These are phyloP conservation scores for Tetragonisca angustula DNA, from an alignment of 2,888 invertebrate species.

Conservation along the genomic window DNA sequence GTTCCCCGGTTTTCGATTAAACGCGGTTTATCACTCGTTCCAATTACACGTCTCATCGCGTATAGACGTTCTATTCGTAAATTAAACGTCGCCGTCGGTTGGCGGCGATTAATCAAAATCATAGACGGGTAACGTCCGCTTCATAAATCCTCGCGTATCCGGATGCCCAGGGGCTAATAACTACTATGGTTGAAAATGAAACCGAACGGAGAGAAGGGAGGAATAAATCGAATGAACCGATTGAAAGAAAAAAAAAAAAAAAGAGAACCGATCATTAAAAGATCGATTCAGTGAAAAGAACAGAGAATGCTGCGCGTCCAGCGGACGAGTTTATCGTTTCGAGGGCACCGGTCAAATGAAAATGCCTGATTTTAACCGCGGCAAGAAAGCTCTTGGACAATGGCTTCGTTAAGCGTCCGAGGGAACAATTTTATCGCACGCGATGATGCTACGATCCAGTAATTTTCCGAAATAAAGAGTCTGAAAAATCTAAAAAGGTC, in stretches of 20 bases:
- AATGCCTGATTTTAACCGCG: constrained; percentile 4
- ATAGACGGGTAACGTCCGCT: neutral
- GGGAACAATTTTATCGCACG: neutral
- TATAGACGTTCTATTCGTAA: constrained; percentile 11
- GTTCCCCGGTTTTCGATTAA: neutral
- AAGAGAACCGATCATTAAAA: neutral
- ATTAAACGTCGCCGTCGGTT: constrained; percentile 5
- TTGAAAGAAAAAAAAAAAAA: neutral
- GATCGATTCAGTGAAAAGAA: neutral
- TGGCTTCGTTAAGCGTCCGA: neutral
- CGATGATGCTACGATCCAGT: neutral
- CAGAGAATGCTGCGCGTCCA: neutral
- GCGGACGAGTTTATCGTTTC: constrained; percentile 26
- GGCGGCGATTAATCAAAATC: constrained; percentile 22
- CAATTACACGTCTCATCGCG: constrained; percentile 9
- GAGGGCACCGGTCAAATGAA: neutral
- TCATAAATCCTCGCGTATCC: constrained; percentile 12
- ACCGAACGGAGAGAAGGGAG: neutral
- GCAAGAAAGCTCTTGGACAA: constrained; percentile 5
- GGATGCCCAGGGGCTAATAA: neutral
- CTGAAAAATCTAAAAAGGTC: too few relatives aligned
- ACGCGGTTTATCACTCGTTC: neutral
- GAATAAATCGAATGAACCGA: neutral
- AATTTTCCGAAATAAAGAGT: too few relatives aligned
- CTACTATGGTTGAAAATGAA: constrained; percentile 10